Evolutionary conservation across 2,888 invertebrate species (phyloP).

Genomic region (Cynaeus angustus): DNA sequence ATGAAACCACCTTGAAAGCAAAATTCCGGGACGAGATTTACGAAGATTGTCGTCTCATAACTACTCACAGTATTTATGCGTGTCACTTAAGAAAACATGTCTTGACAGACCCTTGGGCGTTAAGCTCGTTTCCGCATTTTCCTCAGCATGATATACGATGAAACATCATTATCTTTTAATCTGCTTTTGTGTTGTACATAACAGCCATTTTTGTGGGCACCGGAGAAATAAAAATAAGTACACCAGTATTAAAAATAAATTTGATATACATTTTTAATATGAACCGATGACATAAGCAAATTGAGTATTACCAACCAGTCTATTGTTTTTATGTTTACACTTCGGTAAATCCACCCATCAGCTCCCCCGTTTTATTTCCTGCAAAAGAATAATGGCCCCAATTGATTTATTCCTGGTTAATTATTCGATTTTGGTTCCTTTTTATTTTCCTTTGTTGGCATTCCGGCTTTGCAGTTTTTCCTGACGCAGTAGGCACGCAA

Average conservation of each 20-base stretch:
- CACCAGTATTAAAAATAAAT: conserved; percentile 4
- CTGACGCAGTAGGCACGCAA: conserved; percentile 44
- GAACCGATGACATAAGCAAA: too few species aligned
- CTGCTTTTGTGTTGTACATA: conserved; percentile 18
- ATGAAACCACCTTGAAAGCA: conserved; percentile 17
- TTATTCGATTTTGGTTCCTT: not conserved
- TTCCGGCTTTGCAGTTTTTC: conserved; percentile 30
- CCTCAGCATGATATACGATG: conserved; percentile 27
- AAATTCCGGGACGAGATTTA: conserved; percentile 31
- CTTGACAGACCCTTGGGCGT: conserved; percentile 37
- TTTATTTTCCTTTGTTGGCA: not conserved
- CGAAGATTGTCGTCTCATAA: not conserved
- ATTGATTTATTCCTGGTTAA: conserved; percentile 14
- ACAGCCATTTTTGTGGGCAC: conserved; percentile 10
- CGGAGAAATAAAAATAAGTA: conserved; percentile 5
- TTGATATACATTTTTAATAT: too few species aligned
- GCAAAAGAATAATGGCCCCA: too few species aligned
- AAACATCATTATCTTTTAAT: conserved; percentile 44
- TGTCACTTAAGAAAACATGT: conserved; percentile 42
- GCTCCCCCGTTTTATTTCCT: not conserved
- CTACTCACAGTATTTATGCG: conserved; percentile 39
- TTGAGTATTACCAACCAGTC: too few species aligned
- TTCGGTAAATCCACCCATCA: too few species aligned
- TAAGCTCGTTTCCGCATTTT: conserved; percentile 21
- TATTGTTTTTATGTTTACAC: too few species aligned